Evolutionary conservation across 1,140 invertebrate genomes (phyloP).

Genomic region (Drosophila ogumai): DNA sequence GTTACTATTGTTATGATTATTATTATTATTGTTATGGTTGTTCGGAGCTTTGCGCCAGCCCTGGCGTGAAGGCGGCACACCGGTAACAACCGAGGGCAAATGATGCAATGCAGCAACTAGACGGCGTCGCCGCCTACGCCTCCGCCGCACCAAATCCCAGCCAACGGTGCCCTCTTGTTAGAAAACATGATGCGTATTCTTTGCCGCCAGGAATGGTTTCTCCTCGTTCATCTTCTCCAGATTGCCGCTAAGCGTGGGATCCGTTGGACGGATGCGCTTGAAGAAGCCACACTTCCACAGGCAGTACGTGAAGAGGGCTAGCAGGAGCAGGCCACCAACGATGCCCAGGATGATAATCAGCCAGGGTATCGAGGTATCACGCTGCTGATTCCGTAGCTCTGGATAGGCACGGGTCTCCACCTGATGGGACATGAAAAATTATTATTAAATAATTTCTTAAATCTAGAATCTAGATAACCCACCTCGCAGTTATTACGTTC

Average conservation of each 20-base stretch:
- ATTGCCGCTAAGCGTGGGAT: conserved; percentile 93
- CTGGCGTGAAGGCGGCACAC: conserved; percentile 1
- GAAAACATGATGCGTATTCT: conserved; percentile 74
- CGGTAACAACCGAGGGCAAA: background rate
- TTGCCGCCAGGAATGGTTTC: conserved; percentile 85
- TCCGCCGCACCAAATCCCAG: conserved; percentile 78
- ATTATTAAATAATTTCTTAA: background rate
- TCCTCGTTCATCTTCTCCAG: conserved; percentile 90
- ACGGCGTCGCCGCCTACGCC: conserved; percentile 55
- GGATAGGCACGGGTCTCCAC: conserved; percentile 93
- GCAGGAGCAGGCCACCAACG: conserved; percentile 91
- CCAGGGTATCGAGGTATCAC: conserved; percentile 89
- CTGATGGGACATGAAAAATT: conserved; percentile 83
- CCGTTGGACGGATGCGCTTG: conserved; percentile 90
- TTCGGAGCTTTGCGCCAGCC: conserved; percentile 17
- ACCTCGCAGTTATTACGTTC: conserved; percentile 88
- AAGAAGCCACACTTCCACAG: conserved; percentile 96
- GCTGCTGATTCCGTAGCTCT: conserved; percentile 89
- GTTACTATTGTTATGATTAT: conserved; percentile 8
- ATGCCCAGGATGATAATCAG: conserved; percentile 94
- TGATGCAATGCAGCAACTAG: conserved; percentile 30
- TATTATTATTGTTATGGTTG: conserved; percentile 26
- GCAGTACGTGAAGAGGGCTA: conserved; percentile 91
- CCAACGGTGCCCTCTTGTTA: conserved; percentile 84
- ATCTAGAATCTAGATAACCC: conserved; percentile 48